Conservation (phyloP, 2,888 invertebrate species). For the Nipponacmea schrenckii region DNA sequence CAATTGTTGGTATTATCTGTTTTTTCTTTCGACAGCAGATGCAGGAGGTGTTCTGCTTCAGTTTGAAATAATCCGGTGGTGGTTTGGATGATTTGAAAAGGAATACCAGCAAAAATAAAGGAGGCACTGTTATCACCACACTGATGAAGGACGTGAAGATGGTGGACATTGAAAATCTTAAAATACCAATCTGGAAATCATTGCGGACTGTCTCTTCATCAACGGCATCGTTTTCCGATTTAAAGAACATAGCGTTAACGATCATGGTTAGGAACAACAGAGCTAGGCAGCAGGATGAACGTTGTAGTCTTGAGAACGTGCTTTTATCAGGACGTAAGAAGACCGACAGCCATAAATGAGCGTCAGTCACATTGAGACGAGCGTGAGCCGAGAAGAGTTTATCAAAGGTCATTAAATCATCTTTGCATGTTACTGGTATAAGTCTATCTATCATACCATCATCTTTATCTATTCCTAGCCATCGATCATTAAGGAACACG, state of each 20-base stretch:
- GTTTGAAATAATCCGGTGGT: neutral
- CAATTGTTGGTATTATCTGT: neutral
- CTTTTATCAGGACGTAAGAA: slow-evolving; percentile 67
- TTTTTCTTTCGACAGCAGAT: neutral
- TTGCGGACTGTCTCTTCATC: slow-evolving; percentile 29
- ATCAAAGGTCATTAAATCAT: slow-evolving; percentile 63
- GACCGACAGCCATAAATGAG: slow-evolving; percentile 69
- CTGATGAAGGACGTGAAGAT: slow-evolving; percentile 41
- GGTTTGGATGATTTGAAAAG: slow-evolving; percentile 46
- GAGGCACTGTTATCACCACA: slow-evolving; percentile 58
- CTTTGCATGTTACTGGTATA: slow-evolving; percentile 61
- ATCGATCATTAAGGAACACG: slow-evolving; percentile 60
- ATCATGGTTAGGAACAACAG: slow-evolving; percentile 52
- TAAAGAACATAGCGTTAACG: slow-evolving; percentile 38
- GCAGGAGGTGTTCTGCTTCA: neutral
- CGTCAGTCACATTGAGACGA: slow-evolving; percentile 65
- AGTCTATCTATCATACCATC: slow-evolving; percentile 68
- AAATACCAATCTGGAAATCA: slow-evolving; percentile 38
- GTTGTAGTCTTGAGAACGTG: slow-evolving; percentile 65
- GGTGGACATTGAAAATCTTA: slow-evolving; percentile 44
- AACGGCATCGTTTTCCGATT: neutral
- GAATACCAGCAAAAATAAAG: slow-evolving; percentile 54
- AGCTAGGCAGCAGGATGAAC: slow-evolving; percentile 44
- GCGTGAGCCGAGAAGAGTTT: slow-evolving; percentile 64
- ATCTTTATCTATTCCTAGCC: slow-evolving; percentile 67